Percentiles rank a stretch among this genome's conserved stretches.
Conservation (phyloP, 2,888 invertebrate genomes). For the Eumerus sabulonum region DNA sequence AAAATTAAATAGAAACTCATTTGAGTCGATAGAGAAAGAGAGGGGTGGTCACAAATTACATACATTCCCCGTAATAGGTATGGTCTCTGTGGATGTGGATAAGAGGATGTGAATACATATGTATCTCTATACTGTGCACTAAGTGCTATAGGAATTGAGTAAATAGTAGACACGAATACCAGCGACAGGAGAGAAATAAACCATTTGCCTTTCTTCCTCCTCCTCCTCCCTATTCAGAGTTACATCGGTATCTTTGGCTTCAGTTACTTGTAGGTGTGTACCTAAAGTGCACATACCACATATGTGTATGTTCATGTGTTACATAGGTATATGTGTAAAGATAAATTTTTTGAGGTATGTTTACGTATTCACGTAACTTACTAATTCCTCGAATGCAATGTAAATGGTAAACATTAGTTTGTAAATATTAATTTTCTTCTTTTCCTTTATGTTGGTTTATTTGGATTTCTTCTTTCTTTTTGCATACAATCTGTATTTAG, state of each 20-base stretch:
- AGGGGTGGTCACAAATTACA: background rate
- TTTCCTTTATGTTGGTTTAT: slow-evolving; percentile 7
- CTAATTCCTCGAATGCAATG: slow-evolving; percentile 50
- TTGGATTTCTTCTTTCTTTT: too few relatives aligned
- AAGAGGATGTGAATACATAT: slow-evolving; percentile 1
- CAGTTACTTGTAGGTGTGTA: too few relatives aligned
- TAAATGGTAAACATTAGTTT: slow-evolving; percentile 57
- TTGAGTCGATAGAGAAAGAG: slow-evolving; percentile 28
- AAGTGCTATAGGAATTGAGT: slow-evolving; percentile 41
- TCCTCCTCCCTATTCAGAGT: slow-evolving; percentile 36
- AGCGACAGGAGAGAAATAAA: too few relatives aligned
- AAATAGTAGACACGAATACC: slow-evolving; percentile 52
- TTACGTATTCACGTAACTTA: slow-evolving; percentile 43
- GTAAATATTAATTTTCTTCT: slow-evolving; percentile 40
- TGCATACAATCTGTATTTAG: too few relatives aligned
- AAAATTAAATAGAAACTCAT: slow-evolving; percentile 67
- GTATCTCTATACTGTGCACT: slow-evolving; percentile 24
- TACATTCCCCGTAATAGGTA: background rate
- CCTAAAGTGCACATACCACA: too few relatives aligned
- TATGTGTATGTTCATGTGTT: background rate
- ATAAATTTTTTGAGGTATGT: slow-evolving; percentile 32
- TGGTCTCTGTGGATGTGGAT: too few relatives aligned
- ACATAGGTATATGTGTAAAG: slow-evolving; percentile 20
- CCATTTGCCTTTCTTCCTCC: slow-evolving; percentile 42
- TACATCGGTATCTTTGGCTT: background rate